Evolutionary conservation across 2,888 invertebrate genomes (phyloP).

Genomic region (Drosophila niveifrons): DNA sequence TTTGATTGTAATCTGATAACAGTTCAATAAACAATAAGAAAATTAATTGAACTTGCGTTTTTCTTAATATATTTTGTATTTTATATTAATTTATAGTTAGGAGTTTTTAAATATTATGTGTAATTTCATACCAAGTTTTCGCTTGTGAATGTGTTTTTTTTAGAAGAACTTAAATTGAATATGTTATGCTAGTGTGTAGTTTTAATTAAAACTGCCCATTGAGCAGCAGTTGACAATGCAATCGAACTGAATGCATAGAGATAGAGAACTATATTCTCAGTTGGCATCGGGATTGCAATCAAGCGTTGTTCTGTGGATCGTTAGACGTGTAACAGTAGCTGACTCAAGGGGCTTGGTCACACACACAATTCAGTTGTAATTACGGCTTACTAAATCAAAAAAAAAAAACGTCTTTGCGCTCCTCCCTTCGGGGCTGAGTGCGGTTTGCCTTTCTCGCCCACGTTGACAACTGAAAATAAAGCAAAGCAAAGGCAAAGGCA

Average conservation of each 20-base stretch:
- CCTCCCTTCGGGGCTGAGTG: constrained; percentile 31
- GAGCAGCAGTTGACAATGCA: too few species aligned
- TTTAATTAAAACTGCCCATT: too few species aligned
- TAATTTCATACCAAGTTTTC: too few species aligned
- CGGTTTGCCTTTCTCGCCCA: constrained; percentile 45
- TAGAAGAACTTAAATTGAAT: too few species aligned
- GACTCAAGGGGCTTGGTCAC: constrained; percentile 23
- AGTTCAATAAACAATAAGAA: too few species aligned
- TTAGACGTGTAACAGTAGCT: constrained; percentile 38
- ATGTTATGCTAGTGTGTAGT: too few species aligned
- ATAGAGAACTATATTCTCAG: background rate
- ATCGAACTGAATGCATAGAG: background rate
- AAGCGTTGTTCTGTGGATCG: background rate
- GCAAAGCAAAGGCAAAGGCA: background rate
- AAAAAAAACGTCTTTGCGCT: constrained; percentile 4
- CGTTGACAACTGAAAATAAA: constrained; percentile 67
- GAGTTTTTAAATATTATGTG: too few species aligned
- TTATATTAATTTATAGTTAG: too few species aligned
- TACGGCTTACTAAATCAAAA: constrained; percentile 74
- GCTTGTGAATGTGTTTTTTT: too few species aligned
- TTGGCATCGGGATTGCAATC: constrained; percentile 3
- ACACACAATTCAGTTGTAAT: constrained; percentile 59
- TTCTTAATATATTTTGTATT: too few species aligned
- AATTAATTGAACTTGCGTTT: too few species aligned
- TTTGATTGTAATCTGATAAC: too few species aligned